Evolutionary conservation across 2,113 vertebrate genomes (phyloP), one percentile per base, ranked within the genome.

Genomic region (Callorhinus ursinus): DNA sequence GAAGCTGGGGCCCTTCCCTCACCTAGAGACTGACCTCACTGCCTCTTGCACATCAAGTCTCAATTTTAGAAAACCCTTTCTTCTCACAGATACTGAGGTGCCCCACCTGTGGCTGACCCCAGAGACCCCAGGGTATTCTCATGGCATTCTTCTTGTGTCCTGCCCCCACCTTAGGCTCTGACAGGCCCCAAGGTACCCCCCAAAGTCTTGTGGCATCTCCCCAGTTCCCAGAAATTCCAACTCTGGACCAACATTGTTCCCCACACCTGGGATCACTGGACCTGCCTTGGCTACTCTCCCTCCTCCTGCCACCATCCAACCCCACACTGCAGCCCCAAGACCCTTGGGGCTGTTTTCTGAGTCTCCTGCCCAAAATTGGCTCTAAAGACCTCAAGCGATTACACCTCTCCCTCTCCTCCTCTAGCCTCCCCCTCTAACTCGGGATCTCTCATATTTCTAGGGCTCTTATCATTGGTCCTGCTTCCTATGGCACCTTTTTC

Each of bases 211-310:
- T 18, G n/a, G 82, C 16, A 6, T 33, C 33, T 13, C 16, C 3
- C 63, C 39, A 14, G 83, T 1, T 74, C 22, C 59, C 26, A 76
- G 74, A 5, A 8, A 19, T 2, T 7, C 7, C 2, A 13, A 4
- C 55, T 24, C 69, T 2, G 57, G 63, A 2, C 14, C 4, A 4
- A 9, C 53, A 1, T 26, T 33, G 55, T 31, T 76, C 13, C 36
- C 42, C 18, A 13, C 3, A 69, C 26, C 51, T 5, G 11, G 22
- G 53, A 36, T 2, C 31, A 1, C 55, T 7, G 1, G 5, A 7
- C 4, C 49, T 12, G 7, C 82, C 67, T 12, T 2, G 28, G 69
- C 63, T 39, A 1, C 9, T 36, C 14, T 65, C 39, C 55, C 12
- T 31, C 61, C 31, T 69, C 12, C 33, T 1, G 8, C 18, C 24